Evolutionary conservation across 2,797 vertebrate genomes (phyloP).

Genomic region (Danio jaintianensis): DNA sequence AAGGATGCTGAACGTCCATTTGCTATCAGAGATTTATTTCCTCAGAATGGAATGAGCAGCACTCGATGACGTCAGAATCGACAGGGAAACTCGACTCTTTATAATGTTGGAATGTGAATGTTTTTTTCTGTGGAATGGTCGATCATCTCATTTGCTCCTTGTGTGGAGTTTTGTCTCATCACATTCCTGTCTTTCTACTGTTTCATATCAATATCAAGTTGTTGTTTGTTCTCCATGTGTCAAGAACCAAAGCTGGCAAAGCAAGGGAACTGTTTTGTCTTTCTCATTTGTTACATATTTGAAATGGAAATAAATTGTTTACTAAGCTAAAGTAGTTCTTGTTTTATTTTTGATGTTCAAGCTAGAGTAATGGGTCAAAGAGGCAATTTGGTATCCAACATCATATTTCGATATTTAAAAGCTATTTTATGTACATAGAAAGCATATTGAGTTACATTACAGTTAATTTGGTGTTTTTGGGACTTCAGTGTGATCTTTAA

Average conservation of each 20-base stretch:
- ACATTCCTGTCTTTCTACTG: background rate
- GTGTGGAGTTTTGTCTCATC: background rate
- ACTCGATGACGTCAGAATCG: conserved; percentile 10
- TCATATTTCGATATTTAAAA: too few relatives aligned
- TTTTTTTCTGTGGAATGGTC: conserved; percentile 1
- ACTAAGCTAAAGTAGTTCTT: too few relatives aligned
- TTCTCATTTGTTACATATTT: background rate
- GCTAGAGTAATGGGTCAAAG: too few relatives aligned
- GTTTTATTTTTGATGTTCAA: too few relatives aligned
- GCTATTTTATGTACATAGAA: too few relatives aligned
- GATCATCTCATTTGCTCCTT: conserved; percentile 10
- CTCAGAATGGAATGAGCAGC: background rate
- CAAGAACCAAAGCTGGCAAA: conserved; percentile 11
- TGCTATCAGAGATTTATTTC: background rate
- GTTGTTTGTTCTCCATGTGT: background rate
- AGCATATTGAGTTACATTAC: too few relatives aligned
- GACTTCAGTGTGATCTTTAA: too few relatives aligned
- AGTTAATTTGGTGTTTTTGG: too few relatives aligned
- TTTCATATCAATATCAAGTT: background rate
- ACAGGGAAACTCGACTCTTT: background rate
- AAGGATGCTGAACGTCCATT: background rate
- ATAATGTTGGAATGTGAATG: background rate
- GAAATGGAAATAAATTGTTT: conserved; percentile 29
- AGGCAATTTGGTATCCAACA: too few relatives aligned
- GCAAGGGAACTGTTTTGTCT: conserved; percentile 19